phyloP scores from a whole-genome alignment of 1,140 invertebrate species.

The Reticulitermes speratus region DNA sequence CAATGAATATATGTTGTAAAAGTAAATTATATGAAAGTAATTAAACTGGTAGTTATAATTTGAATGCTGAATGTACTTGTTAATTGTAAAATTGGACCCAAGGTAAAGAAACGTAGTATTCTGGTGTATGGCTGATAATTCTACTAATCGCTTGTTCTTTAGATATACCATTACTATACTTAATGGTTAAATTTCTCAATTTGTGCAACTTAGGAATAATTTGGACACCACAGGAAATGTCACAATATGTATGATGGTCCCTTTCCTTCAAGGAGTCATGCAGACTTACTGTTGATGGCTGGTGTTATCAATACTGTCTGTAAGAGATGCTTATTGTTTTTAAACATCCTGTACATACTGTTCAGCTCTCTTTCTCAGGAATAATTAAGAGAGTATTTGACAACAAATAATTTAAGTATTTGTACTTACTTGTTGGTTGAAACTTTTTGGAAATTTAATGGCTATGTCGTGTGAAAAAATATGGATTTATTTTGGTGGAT shows the following conservation, averaged over 20 bases:
- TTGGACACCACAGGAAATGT: neutral
- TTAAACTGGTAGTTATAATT: neutral
- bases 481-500: neutral
- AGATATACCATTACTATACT: neutral
- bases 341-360: neutral
- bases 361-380: neutral
- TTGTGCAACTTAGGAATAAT: neutral
- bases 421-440: conserved; percentile 16
- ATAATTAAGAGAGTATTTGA: neutral
- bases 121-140: neutral
- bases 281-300: neutral
- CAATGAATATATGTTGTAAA: neutral
- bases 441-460: neutral
- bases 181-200: neutral
- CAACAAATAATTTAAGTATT: neutral
- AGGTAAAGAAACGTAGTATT: neutral
- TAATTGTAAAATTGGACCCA: neutral
- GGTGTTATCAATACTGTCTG: neutral
- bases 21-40: neutral
- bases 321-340: neutral
- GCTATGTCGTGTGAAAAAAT: neutral
- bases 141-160: neutral
- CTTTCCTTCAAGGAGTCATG: neutral
- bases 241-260: no score
- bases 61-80: neutral